phyloP scores from a whole-genome alignment of 1,140 invertebrate genomes.

The Scaptomyza montana region DNA sequence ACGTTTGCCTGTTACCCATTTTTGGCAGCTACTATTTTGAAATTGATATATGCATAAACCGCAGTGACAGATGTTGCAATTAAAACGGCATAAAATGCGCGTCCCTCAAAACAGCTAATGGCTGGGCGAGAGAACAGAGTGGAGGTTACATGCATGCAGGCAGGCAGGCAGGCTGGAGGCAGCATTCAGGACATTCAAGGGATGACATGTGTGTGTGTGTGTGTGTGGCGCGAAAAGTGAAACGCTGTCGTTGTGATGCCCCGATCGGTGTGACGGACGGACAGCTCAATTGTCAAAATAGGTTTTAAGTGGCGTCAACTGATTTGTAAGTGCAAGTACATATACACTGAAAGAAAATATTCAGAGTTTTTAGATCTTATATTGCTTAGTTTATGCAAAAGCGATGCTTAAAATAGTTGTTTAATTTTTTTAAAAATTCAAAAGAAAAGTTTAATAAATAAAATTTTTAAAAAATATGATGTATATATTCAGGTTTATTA shows the following conservation, averaged over 20 bases:
- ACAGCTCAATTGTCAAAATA: constrained; percentile 84
- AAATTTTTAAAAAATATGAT: too few species aligned
- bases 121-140: constrained; percentile 10
- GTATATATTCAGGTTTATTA: too few species aligned
- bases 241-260: constrained; percentile 49
- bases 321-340: constrained; percentile 64
- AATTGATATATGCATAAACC: constrained; percentile 83
- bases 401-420: too few species aligned
- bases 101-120: constrained; percentile 46
- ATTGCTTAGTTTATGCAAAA: too few species aligned
- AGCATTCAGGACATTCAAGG: background rate
- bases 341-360: background rate
- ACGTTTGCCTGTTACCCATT: constrained; percentile 60
- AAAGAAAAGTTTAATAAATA: too few species aligned
- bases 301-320: constrained; percentile 74
- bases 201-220: constrained; percentile 29
- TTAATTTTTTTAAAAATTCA: too few species aligned
- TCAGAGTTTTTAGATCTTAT: too few species aligned
- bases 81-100: constrained; percentile 80
- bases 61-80: constrained; percentile 84
- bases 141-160: background rate
- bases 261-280: constrained; percentile 54
- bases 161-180: constrained; percentile 7
- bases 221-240: constrained; percentile 59
- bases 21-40: constrained; percentile 76